A percentile compares a stretch with the other conserved stretches of the same genome.
Evolutionary conservation across 2,888 invertebrate genomes (phyloP).

Genomic region (Acrocera orbiculus): DNA sequence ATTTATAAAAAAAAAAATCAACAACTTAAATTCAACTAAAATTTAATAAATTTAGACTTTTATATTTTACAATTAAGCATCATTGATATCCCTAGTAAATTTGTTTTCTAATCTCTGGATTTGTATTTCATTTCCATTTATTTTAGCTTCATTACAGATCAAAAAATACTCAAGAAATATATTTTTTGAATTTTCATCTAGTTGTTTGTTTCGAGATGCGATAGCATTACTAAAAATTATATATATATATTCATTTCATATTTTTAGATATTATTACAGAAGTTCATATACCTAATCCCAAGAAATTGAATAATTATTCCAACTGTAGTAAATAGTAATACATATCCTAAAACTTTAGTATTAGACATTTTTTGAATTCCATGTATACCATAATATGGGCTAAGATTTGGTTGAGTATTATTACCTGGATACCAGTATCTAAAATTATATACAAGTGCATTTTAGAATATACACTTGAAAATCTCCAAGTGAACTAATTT

Average conservation of each 20-base stretch:
- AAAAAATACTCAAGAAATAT: conserved; percentile 35
- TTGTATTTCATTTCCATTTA: conserved; percentile 39
- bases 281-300: conserved; percentile 37
- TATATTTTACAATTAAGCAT: too few species aligned
- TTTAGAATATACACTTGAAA: too few species aligned
- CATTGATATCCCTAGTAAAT: too few species aligned
- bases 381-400: conserved; percentile 45
- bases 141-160: conserved; percentile 35
- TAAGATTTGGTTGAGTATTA: conserved; percentile 21
- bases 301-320: conserved; percentile 42
- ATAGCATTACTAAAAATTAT: conserved; percentile 42
- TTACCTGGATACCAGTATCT: conserved; percentile 22
- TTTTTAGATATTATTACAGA: not conserved
- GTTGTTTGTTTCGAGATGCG: conserved; percentile 30
- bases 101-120: conserved; percentile 26
- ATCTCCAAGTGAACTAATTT: too few species aligned
- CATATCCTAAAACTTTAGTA: conserved; percentile 38
- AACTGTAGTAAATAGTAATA: conserved; percentile 37
- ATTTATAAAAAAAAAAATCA: too few species aligned
- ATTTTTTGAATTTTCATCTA: conserved; percentile 34
- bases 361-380: conserved; percentile 44
- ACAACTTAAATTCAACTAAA: too few species aligned
- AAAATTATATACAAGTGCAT: not conserved
- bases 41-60: too few species aligned
- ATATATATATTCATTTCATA: conserved; percentile 22